phyloP scores from a whole-genome alignment of 2,113 vertebrate species.

The Pongo abelii region DNA sequence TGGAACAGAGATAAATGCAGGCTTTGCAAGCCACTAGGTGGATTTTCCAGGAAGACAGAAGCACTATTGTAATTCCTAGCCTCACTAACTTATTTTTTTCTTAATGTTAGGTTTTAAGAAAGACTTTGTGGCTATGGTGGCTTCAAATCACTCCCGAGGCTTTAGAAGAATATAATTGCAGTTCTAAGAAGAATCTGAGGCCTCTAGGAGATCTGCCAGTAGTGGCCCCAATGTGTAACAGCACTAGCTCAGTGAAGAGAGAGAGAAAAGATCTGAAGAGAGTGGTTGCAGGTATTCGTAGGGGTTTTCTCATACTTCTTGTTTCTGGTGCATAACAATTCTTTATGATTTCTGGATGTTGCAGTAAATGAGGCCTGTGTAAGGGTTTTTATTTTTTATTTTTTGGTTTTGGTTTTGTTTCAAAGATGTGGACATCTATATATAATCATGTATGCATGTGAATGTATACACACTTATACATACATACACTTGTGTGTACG shows the following conservation, averaged over 20 bases:
- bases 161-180: neutral
- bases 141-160: neutral
- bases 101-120: neutral
- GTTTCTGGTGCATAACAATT: conserved; percentile 46
- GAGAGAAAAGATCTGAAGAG: neutral
- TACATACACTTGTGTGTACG: accelerated
- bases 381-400: neutral
- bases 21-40: neutral
- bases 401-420: neutral
- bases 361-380: neutral
- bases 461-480: neutral
- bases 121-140: neutral
- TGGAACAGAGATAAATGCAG: neutral
- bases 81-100: neutral
- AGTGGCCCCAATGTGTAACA: neutral
- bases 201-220: neutral
- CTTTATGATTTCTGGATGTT: conserved; percentile 19
- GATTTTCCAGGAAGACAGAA: conserved; percentile 19
- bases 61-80: neutral
- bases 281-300: neutral
- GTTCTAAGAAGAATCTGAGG: neutral
- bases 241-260: neutral
- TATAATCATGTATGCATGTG: neutral
- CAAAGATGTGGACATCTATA: neutral
- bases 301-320: conserved; percentile 34